Base-by-base conservation (phyloP, 1,140 invertebrate species). In the Liolophura sinensis region DNA sequence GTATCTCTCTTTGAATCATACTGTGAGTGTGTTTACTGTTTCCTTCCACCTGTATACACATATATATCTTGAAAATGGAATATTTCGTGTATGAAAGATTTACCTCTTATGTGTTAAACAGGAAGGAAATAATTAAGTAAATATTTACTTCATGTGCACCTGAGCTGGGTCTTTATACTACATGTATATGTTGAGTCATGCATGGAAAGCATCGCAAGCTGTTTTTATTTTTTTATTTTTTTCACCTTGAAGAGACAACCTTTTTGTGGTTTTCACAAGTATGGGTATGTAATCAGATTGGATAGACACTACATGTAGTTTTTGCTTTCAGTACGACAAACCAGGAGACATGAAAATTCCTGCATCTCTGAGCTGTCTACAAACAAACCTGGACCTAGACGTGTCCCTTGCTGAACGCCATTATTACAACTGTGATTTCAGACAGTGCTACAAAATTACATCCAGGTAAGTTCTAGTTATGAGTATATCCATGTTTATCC, bases 371-470 rank as follows among this genome's bases (percentile, higher is more conserved):
- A 48, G 66, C 58, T 64, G 70, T 52, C 84, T 94, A 24, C 82
- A 86, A 67, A 86, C 88, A 12, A 95, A 93, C 84, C 86, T 93
- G 15, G 93, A 95, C 81, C 85, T 93, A 24, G 82, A 90, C 64
- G 91, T 93, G 1, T 88, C 89, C 9, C 85, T 90, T 75, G 93
- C 93, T 1, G 93, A 95, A 76, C 87, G 90, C 78, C 87, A 90
- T 69, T 94, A 93, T 82, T 95, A 95, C 77, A 94, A 94, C 79
- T 95, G 93, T 85, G 90, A 94, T 84, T 95, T 94, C 81, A 89
- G 90, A 66, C 86, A 89, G 69, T 92, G 92, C 79, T 89, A 89
- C 71, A 88, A 89, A 54, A 87, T 94, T n/a, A 90, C 91, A 11
- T 87, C 89, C 78, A 87, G 87, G 91, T 92, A 81, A 80, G 85